These are phyloP conservation scores for Cataglyphis cursor DNA, from an alignment of 2,888 invertebrate genomes.

Conservation along the genomic window DNA sequence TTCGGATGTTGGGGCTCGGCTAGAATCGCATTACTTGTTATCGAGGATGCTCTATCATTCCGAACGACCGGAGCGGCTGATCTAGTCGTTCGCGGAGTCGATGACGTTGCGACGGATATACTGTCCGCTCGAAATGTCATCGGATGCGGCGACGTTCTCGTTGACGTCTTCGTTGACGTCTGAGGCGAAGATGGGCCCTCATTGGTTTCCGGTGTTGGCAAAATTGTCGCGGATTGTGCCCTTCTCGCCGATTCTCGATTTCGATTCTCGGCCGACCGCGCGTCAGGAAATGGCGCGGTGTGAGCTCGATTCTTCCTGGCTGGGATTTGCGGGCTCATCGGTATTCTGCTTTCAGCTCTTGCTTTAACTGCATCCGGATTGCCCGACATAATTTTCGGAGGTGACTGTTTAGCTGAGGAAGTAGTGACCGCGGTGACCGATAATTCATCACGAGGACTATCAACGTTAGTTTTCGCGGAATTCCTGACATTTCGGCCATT, in stretches of 20 bases:
- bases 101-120: slow-evolving; percentile 15
- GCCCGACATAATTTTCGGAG: slow-evolving; percentile 17
- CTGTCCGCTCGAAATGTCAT: slow-evolving; percentile 8
- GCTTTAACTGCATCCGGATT: not conserved
- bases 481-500: slow-evolving; percentile 58
- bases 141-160: slow-evolving; percentile 6
- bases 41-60: slow-evolving; percentile 57
- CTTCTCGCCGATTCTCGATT: slow-evolving; percentile 68
- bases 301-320: slow-evolving; percentile 80
- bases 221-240: slow-evolving; percentile 64
- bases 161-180: slow-evolving; percentile 21
- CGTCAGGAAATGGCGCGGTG: slow-evolving; percentile 75
- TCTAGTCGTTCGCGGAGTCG: slow-evolving; percentile 46
- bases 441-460: slow-evolving; percentile 50
- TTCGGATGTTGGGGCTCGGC: slow-evolving; percentile 54
- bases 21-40: not conserved
- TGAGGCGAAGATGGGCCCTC: slow-evolving; percentile 53
- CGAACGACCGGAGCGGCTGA: slow-evolving; percentile 46
- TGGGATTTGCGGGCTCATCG: slow-evolving; percentile 79
- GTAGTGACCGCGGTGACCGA: not conserved
- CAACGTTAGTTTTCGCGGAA: slow-evolving; percentile 9
- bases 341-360: not conserved
- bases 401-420: not conserved
- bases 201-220: slow-evolving; percentile 58
- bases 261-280: slow-evolving; percentile 54